Conservation (phyloP, 2,888 invertebrate species). For the Desoria tigrina region DNA sequence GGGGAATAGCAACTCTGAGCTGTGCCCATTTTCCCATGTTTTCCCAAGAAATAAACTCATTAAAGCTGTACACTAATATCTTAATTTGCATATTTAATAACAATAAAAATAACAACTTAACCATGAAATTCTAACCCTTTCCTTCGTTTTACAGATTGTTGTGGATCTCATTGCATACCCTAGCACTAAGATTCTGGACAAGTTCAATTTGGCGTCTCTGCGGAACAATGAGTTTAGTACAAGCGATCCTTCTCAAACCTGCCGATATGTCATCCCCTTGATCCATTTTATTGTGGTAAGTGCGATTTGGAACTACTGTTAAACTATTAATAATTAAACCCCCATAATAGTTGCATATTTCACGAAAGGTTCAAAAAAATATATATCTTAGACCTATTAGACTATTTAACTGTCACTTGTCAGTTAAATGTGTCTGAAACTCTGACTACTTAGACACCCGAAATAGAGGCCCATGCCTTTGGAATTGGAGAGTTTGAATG, state of each 20-base stretch:
- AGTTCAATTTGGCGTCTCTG: conserved; percentile 55
- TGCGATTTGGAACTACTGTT: not conserved
- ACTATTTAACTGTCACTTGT: too few species aligned
- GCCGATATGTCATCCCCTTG: conserved; percentile 59
- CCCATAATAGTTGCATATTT: not conserved
- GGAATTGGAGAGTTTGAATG: too few species aligned
- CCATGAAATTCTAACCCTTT: not conserved
- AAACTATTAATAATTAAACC: not conserved
- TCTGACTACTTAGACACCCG: too few species aligned
- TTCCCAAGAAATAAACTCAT: too few species aligned
- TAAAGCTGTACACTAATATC: not conserved
- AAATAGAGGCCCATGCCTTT: too few species aligned
- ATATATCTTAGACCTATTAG: too few species aligned
- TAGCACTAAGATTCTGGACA: conserved; percentile 56
- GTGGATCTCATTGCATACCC: conserved; percentile 57
- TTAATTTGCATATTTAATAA: not conserved
- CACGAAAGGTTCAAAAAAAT: not conserved
- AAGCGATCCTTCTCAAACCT: conserved; percentile 55
- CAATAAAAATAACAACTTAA: not conserved
- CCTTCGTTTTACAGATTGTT: conserved; percentile 53
- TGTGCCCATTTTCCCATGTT: not conserved
- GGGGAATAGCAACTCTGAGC: not conserved
- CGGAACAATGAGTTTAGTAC: conserved; percentile 51
- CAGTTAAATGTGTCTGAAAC: too few species aligned
- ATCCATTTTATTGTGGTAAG: conserved; percentile 53